A percentile compares a stretch with the other conserved stretches of the same genome.
These are phyloP conservation scores for Agriotes lineatus DNA, from an alignment of 2,888 invertebrate species.

Conservation along the genomic window DNA sequence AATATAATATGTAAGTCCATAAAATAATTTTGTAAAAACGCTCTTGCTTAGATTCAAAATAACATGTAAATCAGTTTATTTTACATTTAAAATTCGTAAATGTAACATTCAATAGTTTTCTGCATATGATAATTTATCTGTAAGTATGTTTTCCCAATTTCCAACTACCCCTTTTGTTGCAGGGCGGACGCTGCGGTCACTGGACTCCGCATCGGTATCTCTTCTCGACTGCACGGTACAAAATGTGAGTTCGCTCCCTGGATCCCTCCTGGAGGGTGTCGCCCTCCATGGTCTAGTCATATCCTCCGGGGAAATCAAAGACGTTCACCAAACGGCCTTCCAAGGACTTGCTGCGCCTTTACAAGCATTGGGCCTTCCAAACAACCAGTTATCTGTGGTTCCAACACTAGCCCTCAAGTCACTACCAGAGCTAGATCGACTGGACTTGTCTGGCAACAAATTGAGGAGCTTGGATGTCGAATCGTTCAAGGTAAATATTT, in stretches of 20 bases:
- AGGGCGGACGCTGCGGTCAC: conserved; percentile 71
- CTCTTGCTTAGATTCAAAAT: too few species aligned
- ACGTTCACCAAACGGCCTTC: conserved; percentile 82
- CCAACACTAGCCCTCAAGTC: conserved; percentile 79
- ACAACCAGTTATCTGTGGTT: conserved; percentile 82
- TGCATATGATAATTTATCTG: too few species aligned
- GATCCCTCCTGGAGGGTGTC: conserved; percentile 78
- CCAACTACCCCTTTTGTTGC: conserved; percentile 29
- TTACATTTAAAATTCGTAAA: too few species aligned
- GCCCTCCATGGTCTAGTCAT: conserved; percentile 86
- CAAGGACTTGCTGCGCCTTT: conserved; percentile 78
- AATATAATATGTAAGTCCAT: too few species aligned
- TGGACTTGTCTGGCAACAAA: conserved; percentile 85
- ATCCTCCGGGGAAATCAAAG: conserved; percentile 81
- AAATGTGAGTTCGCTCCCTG: conserved; percentile 78
- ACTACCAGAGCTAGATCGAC: conserved; percentile 79
- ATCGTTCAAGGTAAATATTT: conserved; percentile 78
- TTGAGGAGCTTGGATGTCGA: conserved; percentile 77
- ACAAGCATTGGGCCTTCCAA: conserved; percentile 87
- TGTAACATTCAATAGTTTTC: too few species aligned
- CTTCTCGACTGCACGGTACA: conserved; percentile 83
- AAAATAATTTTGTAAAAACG: too few species aligned
- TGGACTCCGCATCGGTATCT: conserved; percentile 78
- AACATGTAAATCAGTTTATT: too few species aligned
- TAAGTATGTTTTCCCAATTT: too few species aligned